Percentiles rank a stretch among this genome's conserved stretches.
Conservation (phyloP, 2,888 invertebrate genomes). For the Galeopsomyia nigrocyanea region DNA sequence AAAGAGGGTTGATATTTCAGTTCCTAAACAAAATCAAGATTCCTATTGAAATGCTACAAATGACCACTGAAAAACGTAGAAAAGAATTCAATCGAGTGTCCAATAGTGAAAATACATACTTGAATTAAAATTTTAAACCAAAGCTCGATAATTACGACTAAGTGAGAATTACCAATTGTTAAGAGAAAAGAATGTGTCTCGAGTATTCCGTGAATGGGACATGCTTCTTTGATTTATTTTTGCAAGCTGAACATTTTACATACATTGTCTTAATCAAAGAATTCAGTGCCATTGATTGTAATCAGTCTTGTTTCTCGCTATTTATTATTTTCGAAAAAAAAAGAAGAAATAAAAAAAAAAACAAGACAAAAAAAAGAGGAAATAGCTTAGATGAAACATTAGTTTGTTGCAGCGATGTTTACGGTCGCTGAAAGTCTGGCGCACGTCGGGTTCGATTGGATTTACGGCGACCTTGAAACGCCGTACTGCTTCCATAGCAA, state of each 20-base stretch:
- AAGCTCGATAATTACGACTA: no score
- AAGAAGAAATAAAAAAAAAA: neutral
- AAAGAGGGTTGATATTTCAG: neutral
- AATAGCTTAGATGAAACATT: neutral
- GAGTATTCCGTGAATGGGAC: no score
- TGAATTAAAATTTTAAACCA: no score
- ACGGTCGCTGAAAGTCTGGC: conserved; percentile 31
- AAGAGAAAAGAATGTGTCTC: no score
- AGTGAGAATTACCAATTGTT: no score
- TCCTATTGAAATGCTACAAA: neutral
- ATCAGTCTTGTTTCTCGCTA: neutral
- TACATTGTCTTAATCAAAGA: no score
- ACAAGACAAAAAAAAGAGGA: neutral
- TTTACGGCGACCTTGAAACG: conserved; percentile 62
- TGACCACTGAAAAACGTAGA: neutral
- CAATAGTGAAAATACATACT: no score
- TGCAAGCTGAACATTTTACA: no score
- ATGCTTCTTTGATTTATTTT: no score
- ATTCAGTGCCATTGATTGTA: neutral
- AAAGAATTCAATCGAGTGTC: neutral
- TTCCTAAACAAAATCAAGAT: conserved; percentile 11
- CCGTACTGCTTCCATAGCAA: conserved; percentile 66
- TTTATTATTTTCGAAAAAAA: neutral
- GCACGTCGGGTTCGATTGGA: conserved; percentile 57
- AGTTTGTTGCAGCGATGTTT: conserved; percentile 34